Base-by-base conservation (phyloP, 2,113 vertebrate genomes). In the Colius striatus region DNA sequence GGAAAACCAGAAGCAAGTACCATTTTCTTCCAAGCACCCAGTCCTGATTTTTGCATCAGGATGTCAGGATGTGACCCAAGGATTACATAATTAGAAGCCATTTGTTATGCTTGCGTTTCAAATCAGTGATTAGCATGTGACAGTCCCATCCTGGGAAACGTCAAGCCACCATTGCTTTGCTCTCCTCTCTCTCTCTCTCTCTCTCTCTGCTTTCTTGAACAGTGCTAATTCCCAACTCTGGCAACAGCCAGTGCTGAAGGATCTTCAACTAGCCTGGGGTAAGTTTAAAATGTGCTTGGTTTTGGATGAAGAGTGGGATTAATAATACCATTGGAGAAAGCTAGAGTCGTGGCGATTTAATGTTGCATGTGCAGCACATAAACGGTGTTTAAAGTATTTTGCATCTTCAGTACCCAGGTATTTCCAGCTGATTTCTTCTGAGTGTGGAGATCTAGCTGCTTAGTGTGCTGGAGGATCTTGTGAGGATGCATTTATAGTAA, bases 21-120 rank as follows among this genome's bases (percentile, higher is more conserved):
- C 25, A 9, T 92, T 70, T 95, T 92, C 94, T 57, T 96, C 94
- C 95, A 67, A 89, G 89, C 9, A 57, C 62, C 66, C 85, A 95
- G 97, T 92, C 95, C 95, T 96, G 94, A 90, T 97, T 97, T 93
- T 94, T 73, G 80, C 96, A 90, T 87, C 95, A 97, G 91, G 96
- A 90, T 78, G 45, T 34, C 54, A 95, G 95, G 95, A 97, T 98
- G 93, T 98, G 97, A 98, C 98, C 97, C 38, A 45, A 95, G 94
- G 97, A 97, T 98, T 98, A 98, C 92, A 95, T 98, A 98, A 98
- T 98, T 96, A 97, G 97, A 92, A 95, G 90, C 92, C 83, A 92
- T 96, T 97, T 96, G 96, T 95, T 97, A 97, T 97, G 95, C 97
- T 86, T 92, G 95, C 94, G 13, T 98, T 97, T 97, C 95, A 96